Evolutionary conservation across 1,140 invertebrate species (phyloP).

Genomic region (Argopecten irradians): DNA sequence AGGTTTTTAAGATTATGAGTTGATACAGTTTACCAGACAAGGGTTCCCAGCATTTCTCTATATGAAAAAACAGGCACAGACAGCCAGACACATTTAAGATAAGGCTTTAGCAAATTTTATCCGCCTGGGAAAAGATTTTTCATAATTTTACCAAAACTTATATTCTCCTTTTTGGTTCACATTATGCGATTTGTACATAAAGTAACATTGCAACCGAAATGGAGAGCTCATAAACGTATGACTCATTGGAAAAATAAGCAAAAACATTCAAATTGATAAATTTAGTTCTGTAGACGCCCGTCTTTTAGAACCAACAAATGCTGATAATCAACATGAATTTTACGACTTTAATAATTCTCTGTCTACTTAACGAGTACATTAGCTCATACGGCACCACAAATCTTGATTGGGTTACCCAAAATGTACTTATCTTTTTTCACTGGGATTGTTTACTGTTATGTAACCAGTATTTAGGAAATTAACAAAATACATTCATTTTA

Average conservation of each 20-base stretch:
- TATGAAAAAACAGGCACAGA: background rate
- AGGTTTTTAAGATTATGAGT: too few relatives aligned
- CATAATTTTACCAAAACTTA: background rate
- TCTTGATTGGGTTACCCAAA: too few relatives aligned
- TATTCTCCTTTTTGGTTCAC: background rate
- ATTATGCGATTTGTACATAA: background rate
- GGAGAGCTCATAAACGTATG: background rate
- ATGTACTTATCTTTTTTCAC: too few relatives aligned
- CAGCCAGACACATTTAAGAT: background rate
- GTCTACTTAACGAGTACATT: background rate
- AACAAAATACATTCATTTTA: too few relatives aligned
- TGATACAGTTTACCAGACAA: background rate
- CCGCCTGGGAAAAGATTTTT: background rate
- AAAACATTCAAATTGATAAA: background rate
- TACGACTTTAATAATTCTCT: background rate
- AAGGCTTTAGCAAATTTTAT: background rate
- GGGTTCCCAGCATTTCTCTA: background rate
- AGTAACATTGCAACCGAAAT: background rate
- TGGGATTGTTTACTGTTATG: too few relatives aligned
- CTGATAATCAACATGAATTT: background rate
- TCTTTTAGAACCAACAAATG: background rate
- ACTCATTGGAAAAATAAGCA: background rate
- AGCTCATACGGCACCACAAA: background rate
- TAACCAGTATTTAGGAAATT: too few relatives aligned
- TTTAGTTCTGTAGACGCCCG: background rate